Percentiles rank a stretch among this genome's conserved stretches.
phyloP scores from a whole-genome alignment of 2,797 vertebrate species.

The Anguilla megastoma region DNA sequence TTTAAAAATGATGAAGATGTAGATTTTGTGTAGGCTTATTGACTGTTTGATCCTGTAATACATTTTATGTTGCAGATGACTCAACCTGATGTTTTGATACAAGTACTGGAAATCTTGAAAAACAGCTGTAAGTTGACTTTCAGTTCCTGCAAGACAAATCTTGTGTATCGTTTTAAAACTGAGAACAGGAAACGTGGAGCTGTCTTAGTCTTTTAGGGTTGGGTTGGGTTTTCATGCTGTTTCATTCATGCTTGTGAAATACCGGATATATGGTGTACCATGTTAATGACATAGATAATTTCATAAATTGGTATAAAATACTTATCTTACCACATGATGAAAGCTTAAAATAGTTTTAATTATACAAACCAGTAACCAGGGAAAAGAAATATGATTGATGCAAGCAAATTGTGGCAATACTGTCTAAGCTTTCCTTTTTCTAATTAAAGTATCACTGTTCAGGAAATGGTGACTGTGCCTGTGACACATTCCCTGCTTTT shows the following conservation, averaged over 20 bases:
- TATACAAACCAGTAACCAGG: neutral
- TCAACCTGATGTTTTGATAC: conserved; percentile 94
- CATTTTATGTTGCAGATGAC: conserved; percentile 79
- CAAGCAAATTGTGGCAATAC: neutral
- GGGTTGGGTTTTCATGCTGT: neutral
- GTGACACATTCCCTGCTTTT: neutral
- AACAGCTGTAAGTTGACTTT: conserved; percentile 78
- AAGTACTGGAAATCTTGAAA: conserved; percentile 94
- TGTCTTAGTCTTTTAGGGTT: neutral
- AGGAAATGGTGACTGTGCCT: neutral
- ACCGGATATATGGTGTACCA: neutral
- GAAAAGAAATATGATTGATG: neutral
- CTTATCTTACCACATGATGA: neutral
- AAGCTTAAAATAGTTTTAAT: too few species aligned
- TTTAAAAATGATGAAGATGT: neutral
- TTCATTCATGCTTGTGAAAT: neutral
- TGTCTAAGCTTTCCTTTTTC: neutral
- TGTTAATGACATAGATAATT: neutral
- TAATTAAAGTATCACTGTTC: neutral
- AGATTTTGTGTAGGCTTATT: neutral
- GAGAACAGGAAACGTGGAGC: neutral
- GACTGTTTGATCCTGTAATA: conserved; percentile 16
- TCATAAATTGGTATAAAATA: neutral
- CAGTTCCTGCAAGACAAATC: neutral
- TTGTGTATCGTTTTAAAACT: neutral